A percentile compares a stretch with the other conserved stretches of the same genome.
Evolutionary conservation across 2,113 vertebrate species (phyloP).

Genomic region (Hippocampus zosterae): DNA sequence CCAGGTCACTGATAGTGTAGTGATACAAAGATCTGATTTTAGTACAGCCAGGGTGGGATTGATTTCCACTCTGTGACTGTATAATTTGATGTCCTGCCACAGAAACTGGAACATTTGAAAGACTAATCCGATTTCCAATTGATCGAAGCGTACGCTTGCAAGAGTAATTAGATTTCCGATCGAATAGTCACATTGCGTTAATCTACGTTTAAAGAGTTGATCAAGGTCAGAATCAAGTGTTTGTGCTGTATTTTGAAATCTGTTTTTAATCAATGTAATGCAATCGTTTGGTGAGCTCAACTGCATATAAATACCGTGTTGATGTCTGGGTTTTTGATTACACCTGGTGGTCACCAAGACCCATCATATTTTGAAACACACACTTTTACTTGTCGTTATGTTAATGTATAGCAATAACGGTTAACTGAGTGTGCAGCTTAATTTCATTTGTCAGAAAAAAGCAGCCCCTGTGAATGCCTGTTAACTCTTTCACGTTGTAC

Average conservation of each 20-base stretch:
- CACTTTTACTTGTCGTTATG: not conserved
- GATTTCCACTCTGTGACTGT: not conserved
- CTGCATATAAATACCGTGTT: not conserved
- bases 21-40: not conserved
- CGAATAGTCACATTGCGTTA: not conserved
- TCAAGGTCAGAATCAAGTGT: not conserved
- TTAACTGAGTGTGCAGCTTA: not conserved
- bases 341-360: not conserved
- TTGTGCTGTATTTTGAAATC: not conserved
- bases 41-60: not conserved
- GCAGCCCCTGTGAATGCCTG: too few relatives aligned
- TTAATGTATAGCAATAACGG: not conserved
- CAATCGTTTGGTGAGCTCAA: not conserved
- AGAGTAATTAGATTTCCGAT: not conserved
- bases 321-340: not conserved
- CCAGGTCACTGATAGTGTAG: not conserved
- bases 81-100: constrained; percentile 2
- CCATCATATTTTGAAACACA: not conserved
- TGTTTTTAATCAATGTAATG: not conserved
- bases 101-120: not conserved
- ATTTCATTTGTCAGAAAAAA: too few relatives aligned
- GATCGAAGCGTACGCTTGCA: not conserved
- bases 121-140: not conserved
- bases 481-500: not conserved
- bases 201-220: not conserved